These are phyloP conservation scores for Falco punctatus DNA, from an alignment of 2,113 vertebrate genomes.

Conservation along the genomic window DNA sequence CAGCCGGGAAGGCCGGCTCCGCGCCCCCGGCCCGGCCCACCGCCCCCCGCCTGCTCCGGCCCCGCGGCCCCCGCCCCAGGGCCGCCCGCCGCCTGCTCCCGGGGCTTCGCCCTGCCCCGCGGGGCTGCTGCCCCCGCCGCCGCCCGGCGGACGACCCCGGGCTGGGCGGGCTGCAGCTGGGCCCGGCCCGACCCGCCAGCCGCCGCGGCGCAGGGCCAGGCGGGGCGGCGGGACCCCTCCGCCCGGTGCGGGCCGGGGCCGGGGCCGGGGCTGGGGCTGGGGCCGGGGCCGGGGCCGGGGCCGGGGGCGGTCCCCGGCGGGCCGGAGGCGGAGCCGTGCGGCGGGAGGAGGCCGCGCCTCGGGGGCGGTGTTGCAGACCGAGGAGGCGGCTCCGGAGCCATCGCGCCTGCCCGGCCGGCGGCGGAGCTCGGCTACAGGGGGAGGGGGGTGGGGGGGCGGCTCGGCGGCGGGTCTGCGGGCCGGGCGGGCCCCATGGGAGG, in stretches of 20 bases:
- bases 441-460: conserved; percentile 46
- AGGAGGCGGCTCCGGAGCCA: conserved; percentile 23
- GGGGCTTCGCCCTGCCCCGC: neutral
- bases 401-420: conserved; percentile 55
- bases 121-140: neutral
- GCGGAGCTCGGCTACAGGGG: conserved; percentile 38
- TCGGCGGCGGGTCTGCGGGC: conserved; percentile 54
- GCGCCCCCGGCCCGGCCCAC: neutral
- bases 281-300: neutral
- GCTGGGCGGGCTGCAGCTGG: neutral
- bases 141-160: neutral
- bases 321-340: neutral
- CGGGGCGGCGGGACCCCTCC: rapidly evolving
- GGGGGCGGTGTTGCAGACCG: conserved; percentile 38
- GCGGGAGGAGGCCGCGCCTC: conserved; percentile 22
- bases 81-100: neutral
- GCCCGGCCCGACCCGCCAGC: neutral
- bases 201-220: rapidly evolving
- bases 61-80: too few species aligned
- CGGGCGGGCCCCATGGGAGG: conserved; percentile 91
- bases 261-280: too few species aligned
- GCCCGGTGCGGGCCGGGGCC: neutral
- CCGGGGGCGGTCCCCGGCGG: conserved; percentile 16
- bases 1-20: neutral
- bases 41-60: too few species aligned